Evolutionary conservation across 2,113 vertebrate genomes (phyloP).

Genomic region (Agapornis roseicollis): DNA sequence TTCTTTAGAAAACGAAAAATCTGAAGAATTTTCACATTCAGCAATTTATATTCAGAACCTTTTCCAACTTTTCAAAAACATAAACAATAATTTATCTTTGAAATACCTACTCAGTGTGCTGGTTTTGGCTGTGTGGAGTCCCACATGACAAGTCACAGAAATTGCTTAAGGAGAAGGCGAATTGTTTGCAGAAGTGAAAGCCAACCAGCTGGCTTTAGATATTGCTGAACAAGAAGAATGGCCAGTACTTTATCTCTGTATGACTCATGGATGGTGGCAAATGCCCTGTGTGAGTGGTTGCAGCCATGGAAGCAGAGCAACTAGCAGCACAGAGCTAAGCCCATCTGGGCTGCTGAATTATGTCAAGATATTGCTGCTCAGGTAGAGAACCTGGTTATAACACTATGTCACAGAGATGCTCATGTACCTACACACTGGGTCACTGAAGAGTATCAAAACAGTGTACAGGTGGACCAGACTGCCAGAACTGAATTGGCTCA

Average conservation of each 20-base stretch:
- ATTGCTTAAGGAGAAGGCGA: background rate
- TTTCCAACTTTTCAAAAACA: background rate
- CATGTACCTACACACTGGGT: fast-evolving
- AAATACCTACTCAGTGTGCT: background rate
- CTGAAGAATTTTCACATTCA: background rate
- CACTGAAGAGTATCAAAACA: background rate
- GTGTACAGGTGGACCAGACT: background rate
- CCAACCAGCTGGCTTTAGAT: background rate
- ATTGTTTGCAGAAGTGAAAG: background rate
- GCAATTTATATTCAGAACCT: background rate
- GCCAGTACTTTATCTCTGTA: background rate
- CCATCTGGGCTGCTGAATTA: background rate
- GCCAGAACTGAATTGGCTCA: background rate
- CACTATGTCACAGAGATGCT: background rate
- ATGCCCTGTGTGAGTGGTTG: background rate
- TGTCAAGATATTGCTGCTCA: background rate
- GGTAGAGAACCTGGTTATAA: background rate
- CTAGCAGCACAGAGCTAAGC: background rate
- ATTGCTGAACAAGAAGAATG: background rate
- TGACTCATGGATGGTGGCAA: background rate
- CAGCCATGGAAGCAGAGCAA: background rate
- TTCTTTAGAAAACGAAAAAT: background rate
- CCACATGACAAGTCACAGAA: background rate
- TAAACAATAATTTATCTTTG: background rate
- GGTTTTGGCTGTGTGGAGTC: background rate